phyloP scores from a whole-genome alignment of 2,888 invertebrate genomes.

The Elgonia sp. region DNA sequence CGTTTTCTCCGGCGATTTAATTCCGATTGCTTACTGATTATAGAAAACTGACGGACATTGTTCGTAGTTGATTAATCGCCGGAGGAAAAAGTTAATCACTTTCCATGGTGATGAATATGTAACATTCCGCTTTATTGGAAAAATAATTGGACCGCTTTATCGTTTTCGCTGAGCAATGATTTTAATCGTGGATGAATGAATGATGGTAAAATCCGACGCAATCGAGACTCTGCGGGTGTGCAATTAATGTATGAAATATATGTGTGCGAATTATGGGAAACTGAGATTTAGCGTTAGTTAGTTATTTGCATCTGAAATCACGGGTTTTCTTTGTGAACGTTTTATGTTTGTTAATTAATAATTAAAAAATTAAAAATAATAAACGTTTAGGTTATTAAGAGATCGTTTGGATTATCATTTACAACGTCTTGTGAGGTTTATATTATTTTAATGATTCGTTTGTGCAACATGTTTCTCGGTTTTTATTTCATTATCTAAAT shows the following conservation, averaged over 20 bases:
- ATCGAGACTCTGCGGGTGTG: neutral
- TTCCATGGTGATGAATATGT: constrained; percentile 27
- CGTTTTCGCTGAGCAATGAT: constrained; percentile 21
- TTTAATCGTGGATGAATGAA: constrained; percentile 23
- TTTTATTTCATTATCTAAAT: too few species aligned
- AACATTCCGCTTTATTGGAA: constrained; percentile 14
- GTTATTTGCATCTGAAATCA: constrained; percentile 40
- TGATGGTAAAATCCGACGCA: constrained; percentile 1
- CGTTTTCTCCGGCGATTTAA: constrained; percentile 35
- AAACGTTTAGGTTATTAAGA: too few species aligned
- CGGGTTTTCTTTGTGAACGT: too few species aligned
- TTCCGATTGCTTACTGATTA: constrained; percentile 20
- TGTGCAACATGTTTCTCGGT: too few species aligned
- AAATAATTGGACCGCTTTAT: constrained; percentile 11
- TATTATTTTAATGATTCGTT: too few species aligned
- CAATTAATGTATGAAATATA: constrained; percentile 18
- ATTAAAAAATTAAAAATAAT: too few species aligned
- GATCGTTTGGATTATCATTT: too few species aligned
- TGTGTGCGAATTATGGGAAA: neutral
- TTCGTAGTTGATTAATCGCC: constrained; percentile 27
- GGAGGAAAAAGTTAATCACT: constrained; percentile 29
- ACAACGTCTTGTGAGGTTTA: too few species aligned
- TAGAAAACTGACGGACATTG: constrained; percentile 43
- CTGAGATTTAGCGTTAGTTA: neutral
- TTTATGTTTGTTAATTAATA: too few species aligned